Percentiles rank a stretch among this genome's conserved stretches.
Evolutionary conservation across 2,888 invertebrate species (phyloP).

Genomic region (Bimastos eiseni): DNA sequence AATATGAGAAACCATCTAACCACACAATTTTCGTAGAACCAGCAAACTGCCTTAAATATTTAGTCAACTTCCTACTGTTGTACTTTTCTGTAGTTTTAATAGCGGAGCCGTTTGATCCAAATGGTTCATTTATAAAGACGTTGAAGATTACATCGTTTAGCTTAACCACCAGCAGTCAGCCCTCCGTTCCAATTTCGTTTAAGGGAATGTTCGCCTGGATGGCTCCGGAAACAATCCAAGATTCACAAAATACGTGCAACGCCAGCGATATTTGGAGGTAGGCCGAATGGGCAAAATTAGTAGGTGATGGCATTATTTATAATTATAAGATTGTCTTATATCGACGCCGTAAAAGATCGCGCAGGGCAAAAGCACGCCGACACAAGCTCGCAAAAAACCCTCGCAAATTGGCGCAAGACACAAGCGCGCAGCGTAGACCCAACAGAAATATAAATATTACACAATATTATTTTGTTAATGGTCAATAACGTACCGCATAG

Average conservation of each 20-base stretch:
- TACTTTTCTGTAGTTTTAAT: neutral
- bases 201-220: conserved; percentile 13
- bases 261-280: conserved; percentile 13
- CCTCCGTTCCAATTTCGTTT: neutral
- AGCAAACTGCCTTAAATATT: neutral
- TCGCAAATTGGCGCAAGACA: no score
- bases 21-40: neutral
- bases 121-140: neutral
- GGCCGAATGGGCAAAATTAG: neutral
- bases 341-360: no score
- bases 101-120: neutral
- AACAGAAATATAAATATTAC: no score
- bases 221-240: neutral
- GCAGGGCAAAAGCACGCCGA: no score
- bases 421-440: no score
- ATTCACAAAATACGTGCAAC: neutral
- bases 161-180: neutral
- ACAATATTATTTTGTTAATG: no score
- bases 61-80: neutral
- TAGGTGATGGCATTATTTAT: neutral
- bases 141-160: neutral
- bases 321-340: no score
- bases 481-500: no score
- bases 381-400: no score
- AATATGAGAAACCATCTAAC: neutral